Conservation (phyloP, 1,140 invertebrate genomes). For the Laodelphax striatellus region DNA sequence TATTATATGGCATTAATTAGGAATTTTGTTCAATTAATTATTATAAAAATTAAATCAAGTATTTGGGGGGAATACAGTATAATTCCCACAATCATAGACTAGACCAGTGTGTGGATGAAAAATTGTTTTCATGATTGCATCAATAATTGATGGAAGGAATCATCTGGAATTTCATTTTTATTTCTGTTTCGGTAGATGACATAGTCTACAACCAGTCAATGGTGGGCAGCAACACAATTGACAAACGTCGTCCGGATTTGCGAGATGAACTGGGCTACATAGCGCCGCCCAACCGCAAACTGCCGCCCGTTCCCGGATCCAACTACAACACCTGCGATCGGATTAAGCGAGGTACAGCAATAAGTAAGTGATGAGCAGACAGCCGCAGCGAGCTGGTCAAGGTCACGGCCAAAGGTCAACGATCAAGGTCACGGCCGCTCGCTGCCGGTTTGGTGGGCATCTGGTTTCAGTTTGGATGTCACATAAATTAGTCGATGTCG, state of each 20-base stretch:
- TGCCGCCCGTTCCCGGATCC: slow-evolving; percentile 80
- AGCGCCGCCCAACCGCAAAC: slow-evolving; percentile 79
- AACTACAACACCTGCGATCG: slow-evolving; percentile 89
- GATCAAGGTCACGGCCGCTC: background rate
- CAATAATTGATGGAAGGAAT: too few relatives aligned
- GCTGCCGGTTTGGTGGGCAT: too few relatives aligned
- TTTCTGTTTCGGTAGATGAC: slow-evolving; percentile 72
- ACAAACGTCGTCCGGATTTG: slow-evolving; percentile 70
- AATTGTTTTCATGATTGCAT: too few relatives aligned
- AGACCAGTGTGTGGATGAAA: too few relatives aligned
- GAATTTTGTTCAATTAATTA: too few relatives aligned
- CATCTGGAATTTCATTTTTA: slow-evolving; percentile 11
- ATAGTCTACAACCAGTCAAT: slow-evolving; percentile 76
- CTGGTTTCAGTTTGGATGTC: too few relatives aligned
- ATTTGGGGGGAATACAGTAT: too few relatives aligned
- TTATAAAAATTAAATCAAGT: too few relatives aligned
- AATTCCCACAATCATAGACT: too few relatives aligned
- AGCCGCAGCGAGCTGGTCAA: background rate
- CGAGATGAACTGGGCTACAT: slow-evolving; percentile 85
- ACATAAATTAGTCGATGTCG: background rate
- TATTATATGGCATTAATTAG: too few relatives aligned
- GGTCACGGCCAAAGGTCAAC: too few relatives aligned
- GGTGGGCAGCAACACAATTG: slow-evolving; percentile 62
- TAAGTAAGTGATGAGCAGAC: slow-evolving; percentile 52
- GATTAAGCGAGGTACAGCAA: slow-evolving; percentile 81